These are phyloP conservation scores for Hyposoter didymator DNA, from an alignment of 2,888 invertebrate genomes.

Conservation along the genomic window DNA sequence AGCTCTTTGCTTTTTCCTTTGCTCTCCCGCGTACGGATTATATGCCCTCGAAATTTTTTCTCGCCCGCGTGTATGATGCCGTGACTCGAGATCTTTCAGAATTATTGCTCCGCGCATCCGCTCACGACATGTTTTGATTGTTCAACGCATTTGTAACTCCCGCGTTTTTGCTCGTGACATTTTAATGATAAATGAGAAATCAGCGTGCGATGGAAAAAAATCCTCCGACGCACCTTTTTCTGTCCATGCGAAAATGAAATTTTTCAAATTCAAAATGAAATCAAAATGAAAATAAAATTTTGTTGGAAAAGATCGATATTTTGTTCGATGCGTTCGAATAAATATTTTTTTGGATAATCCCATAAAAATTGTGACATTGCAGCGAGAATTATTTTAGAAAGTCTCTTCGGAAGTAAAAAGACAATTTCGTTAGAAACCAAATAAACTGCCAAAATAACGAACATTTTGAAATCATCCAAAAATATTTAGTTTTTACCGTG, in stretches of 20 bases:
- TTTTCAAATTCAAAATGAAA: neutral
- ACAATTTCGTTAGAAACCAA: too few species aligned
- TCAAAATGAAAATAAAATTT: too few species aligned
- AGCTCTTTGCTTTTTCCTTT: slow-evolving; percentile 30
- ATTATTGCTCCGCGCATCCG: neutral
- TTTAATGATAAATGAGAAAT: neutral
- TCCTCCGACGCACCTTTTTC: neutral
- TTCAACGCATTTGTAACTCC: neutral
- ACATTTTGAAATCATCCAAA: too few species aligned
- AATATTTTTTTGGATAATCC: too few species aligned
- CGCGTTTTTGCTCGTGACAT: neutral
- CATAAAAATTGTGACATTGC: too few species aligned
- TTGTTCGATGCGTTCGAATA: too few species aligned
- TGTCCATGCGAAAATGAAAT: neutral
- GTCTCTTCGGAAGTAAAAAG: too few species aligned
- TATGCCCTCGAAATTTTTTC: slow-evolving; percentile 12
- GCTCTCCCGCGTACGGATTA: slow-evolving; percentile 2
- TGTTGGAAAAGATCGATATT: too few species aligned
- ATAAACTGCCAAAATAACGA: too few species aligned
- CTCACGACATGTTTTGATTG: neutral
- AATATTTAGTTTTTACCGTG: too few species aligned
- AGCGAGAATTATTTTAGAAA: too few species aligned
- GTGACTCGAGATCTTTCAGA: neutral
- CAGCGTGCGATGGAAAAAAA: neutral
- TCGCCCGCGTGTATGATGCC: slow-evolving; percentile 8